Percentiles rank a stretch among this genome's conserved stretches.
Conservation (phyloP, 1,140 invertebrate genomes). For the Anthonomus grandis region DNA sequence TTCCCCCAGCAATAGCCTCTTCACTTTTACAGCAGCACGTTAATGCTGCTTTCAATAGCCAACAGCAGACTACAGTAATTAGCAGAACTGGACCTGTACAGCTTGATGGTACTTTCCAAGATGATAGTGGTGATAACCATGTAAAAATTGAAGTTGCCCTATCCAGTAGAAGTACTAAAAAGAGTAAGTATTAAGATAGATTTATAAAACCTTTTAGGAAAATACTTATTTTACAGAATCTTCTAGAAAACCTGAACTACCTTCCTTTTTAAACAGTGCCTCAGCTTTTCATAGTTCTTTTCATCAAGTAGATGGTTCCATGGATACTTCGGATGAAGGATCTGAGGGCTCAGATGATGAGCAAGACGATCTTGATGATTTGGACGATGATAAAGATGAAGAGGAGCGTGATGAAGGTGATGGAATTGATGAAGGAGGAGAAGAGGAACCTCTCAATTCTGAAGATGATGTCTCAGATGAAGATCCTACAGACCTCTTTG, state of each 20-base stretch:
- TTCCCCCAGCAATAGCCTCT: constrained; percentile 73
- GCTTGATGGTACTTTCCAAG: constrained; percentile 37
- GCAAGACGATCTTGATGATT: constrained; percentile 67
- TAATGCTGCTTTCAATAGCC: constrained; percentile 64
- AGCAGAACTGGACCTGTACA: constrained; percentile 42
- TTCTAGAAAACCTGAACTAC: too few species aligned
- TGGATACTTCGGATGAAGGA: constrained; percentile 74
- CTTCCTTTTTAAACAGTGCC: too few species aligned
- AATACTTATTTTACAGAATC: too few species aligned
- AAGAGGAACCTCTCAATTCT: constrained; percentile 91
- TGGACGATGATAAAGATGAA: constrained; percentile 65
- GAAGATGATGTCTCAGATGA: constrained; percentile 97
- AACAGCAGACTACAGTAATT: constrained; percentile 37
- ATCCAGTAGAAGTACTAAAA: constrained; percentile 19
- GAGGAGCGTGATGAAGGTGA: constrained; percentile 76
- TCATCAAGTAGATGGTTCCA: constrained; percentile 59
- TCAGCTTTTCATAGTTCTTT: too few species aligned
- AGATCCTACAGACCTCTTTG: constrained; percentile 91
- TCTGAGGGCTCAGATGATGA: constrained; percentile 61
- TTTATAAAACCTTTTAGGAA: too few species aligned
- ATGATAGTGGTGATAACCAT: constrained; percentile 23
- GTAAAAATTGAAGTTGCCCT: constrained; percentile 31
- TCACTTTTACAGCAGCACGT: constrained; percentile 82
- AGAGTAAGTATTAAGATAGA: too few species aligned
- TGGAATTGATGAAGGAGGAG: constrained; percentile 69